Evolutionary conservation across 2,113 vertebrate genomes (phyloP).

Genomic region (Caranx melampygus): DNA sequence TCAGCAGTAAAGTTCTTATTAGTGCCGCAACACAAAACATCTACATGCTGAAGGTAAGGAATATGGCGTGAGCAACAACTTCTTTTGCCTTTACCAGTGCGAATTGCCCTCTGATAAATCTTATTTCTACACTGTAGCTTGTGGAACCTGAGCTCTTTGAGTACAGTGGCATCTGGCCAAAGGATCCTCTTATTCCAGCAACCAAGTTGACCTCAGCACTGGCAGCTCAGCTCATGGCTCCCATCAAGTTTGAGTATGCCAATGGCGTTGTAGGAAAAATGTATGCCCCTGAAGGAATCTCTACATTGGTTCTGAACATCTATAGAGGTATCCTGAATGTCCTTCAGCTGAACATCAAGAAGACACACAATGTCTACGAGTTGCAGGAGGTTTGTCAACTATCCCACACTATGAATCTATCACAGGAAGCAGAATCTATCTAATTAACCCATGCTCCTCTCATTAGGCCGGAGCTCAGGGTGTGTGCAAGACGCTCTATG

Average conservation of each 20-base stretch:
- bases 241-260: slow-evolving; percentile 85
- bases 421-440: neutral
- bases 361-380: slow-evolving; percentile 87
- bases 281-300: slow-evolving; percentile 77
- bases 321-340: slow-evolving; percentile 84
- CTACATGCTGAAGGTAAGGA: slow-evolving; percentile 82
- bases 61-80: neutral
- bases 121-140: slow-evolving; percentile 73
- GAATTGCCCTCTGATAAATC: neutral
- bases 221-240: slow-evolving; percentile 71
- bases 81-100: neutral
- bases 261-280: slow-evolving; percentile 82
- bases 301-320: slow-evolving; percentile 81
- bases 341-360: slow-evolving; percentile 85
- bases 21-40: slow-evolving; percentile 53
- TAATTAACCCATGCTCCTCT: neutral
- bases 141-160: slow-evolving; percentile 79
- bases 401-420: neutral
- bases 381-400: slow-evolving; percentile 84
- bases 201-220: slow-evolving; percentile 80
- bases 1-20: slow-evolving; percentile 84
- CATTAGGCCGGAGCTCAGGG: slow-evolving; percentile 87
- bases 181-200: slow-evolving; percentile 75
- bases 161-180: slow-evolving; percentile 83
- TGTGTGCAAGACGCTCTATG: slow-evolving; percentile 87